Evolutionary conservation across 2,797 vertebrate species (phyloP).

Genomic region (Mormyrus hasselquistii): DNA sequence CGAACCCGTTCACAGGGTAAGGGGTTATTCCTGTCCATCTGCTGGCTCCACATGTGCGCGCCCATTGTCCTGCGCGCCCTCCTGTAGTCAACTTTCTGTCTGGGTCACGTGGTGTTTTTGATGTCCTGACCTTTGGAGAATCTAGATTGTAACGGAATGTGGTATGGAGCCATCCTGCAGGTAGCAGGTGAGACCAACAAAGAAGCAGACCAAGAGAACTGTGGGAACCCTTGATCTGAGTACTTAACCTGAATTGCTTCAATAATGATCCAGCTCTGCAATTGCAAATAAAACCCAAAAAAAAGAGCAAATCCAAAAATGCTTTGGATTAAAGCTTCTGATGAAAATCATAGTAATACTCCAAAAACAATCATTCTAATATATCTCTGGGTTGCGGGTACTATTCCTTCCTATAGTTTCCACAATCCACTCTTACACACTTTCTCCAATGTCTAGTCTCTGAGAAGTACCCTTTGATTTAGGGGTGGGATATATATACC

Average conservation of each 20-base stretch:
- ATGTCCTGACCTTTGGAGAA: background rate
- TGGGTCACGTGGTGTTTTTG: background rate
- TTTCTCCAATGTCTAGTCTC: background rate
- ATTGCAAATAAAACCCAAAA: background rate
- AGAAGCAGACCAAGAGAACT: background rate
- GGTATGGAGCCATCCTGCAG: background rate
- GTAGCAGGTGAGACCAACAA: background rate
- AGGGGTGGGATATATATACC: background rate
- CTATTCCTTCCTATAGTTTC: background rate
- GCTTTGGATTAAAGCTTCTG: background rate
- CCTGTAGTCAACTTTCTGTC: background rate
- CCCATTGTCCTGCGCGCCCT: background rate
- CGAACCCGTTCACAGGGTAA: background rate
- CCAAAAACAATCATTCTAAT: background rate
- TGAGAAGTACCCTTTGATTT: background rate
- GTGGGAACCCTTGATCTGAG: background rate
- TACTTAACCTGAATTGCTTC: conserved; percentile 12
- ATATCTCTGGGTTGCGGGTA: background rate
- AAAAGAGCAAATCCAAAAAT: background rate
- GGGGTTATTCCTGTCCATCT: background rate
- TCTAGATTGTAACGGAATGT: background rate
- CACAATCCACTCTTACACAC: background rate
- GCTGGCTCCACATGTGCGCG: background rate
- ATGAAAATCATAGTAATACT: background rate
- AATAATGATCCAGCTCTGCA: background rate